A percentile compares a stretch with the other conserved stretches of the same genome.
Conservation (phyloP, 92 coral and sea anemone genomes). For the Plumapathes pennacea region DNA sequence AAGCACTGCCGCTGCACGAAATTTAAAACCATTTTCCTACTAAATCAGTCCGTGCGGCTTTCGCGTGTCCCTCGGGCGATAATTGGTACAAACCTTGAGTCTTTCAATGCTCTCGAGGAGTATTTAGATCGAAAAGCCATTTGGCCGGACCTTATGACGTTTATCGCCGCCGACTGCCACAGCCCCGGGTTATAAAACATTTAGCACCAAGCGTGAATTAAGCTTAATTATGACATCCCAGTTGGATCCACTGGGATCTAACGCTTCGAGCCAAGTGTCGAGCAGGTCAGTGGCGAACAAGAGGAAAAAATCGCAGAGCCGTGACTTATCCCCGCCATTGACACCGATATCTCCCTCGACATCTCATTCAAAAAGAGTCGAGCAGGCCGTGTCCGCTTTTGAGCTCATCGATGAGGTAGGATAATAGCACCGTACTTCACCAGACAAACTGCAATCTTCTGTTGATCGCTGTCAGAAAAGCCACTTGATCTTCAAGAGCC, state of each 20-base stretch:
- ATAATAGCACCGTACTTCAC: constrained; percentile 11
- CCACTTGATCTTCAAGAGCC: constrained; percentile 80
- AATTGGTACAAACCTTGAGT: constrained; percentile 67
- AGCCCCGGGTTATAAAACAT: constrained; percentile 96
- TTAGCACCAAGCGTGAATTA: constrained; percentile 93
- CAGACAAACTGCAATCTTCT: constrained; percentile 10
- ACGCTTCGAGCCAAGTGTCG: constrained; percentile 66
- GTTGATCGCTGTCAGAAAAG: constrained; percentile 58
- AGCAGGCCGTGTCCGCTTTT: constrained; percentile 89
- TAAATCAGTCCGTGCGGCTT: constrained; percentile 60
- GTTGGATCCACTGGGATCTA: constrained; percentile 86
- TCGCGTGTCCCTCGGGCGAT: constrained; percentile 89
- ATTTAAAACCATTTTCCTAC: constrained; percentile 74
- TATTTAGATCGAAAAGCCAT: constrained; percentile 51
- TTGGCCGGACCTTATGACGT: constrained; percentile 66
- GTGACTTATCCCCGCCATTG: constrained; percentile 98
- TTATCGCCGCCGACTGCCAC: constrained; percentile 92
- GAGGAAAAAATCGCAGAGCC: constrained; percentile 77
- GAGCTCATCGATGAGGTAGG: constrained; percentile 94
- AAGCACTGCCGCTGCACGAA: constrained; percentile 85
- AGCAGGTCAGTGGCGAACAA: constrained; percentile 56
- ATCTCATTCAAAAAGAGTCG: constrained; percentile 86
- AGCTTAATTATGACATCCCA: constrained; percentile 94
- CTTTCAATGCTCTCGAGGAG: constrained; percentile 65
- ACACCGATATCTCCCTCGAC: constrained; percentile 97